These are phyloP conservation scores for Anas platyrhynchos DNA, from an alignment of 2,113 vertebrate species.

Conservation along the genomic window DNA sequence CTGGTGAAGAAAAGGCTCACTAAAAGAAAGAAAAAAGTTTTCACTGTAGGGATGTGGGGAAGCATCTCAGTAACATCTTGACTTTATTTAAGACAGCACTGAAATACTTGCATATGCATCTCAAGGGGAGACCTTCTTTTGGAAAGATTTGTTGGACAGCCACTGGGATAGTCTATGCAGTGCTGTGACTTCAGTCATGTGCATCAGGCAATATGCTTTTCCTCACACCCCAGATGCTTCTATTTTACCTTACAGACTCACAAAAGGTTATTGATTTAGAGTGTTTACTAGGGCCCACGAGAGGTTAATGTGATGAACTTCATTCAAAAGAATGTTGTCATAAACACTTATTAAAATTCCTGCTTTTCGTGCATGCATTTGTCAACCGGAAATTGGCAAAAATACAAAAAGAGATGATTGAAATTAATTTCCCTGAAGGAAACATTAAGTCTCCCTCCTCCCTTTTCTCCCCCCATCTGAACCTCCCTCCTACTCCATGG, in stretches of 20 bases:
- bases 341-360: neutral
- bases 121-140: neutral
- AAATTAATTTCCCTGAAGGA: constrained; percentile 26
- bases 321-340: neutral
- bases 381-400: constrained; percentile 9
- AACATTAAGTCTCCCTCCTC: constrained; percentile 11
- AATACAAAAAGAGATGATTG: neutral
- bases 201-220: neutral
- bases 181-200: neutral
- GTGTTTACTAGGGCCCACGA: neutral
- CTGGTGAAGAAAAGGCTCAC: neutral
- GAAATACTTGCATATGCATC: neutral
- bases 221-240: neutral
- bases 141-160: neutral
- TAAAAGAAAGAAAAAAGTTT: neutral
- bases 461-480: neutral
- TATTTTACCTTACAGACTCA: neutral
- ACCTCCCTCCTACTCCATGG: neutral
- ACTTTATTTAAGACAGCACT: neutral
- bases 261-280: neutral
- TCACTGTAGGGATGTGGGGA: neutral
- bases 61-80: neutral
- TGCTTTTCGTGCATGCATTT: neutral
- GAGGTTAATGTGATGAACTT: neutral
- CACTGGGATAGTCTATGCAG: neutral